A percentile compares a stretch with the other conserved stretches of the same genome.
These are phyloP conservation scores for Sebastes schlegelii DNA, from an alignment of 2,113 vertebrate species.

Conservation along the genomic window DNA sequence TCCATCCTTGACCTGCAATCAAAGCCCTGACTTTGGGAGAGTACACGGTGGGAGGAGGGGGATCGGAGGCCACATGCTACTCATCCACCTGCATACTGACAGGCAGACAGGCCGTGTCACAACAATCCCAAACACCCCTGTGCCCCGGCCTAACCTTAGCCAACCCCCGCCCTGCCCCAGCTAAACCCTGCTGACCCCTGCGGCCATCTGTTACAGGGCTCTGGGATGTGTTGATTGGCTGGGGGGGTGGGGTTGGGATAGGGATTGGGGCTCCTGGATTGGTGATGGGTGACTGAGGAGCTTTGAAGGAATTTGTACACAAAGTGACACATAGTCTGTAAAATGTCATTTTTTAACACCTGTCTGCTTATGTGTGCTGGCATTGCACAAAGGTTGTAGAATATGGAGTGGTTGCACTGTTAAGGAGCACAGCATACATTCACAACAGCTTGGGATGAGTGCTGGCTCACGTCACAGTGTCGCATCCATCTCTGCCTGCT, in stretches of 20 bases:
- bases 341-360: conserved; percentile 13
- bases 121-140: conserved; percentile 79
- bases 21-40: conserved; percentile 58
- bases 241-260: not conserved
- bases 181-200: conserved; percentile 69
- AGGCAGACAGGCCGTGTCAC: conserved; percentile 75
- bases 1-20: conserved; percentile 65
- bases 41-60: conserved; percentile 17
- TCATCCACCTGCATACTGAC: conserved; percentile 79
- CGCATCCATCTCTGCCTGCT: conserved; percentile 44
- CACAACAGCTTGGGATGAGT: conserved; percentile 36
- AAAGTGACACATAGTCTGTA: not conserved
- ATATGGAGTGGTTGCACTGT: not conserved
- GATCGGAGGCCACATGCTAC: conserved; percentile 62
- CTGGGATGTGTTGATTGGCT: conserved; percentile 67
- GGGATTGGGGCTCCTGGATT: conserved; percentile 28
- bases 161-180: conserved; percentile 51
- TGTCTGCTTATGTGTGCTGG: not conserved
- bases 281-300: conserved; percentile 24
- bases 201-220: conserved; percentile 78
- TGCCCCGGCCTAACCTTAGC: conserved; percentile 70
- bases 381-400: not conserved
- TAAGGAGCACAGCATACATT: conserved; percentile 10
- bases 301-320: conserved; percentile 28
- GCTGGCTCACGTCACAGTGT: conserved; percentile 45